Evolutionary conservation across 37 sponge, comb jelly and placozoan genomes (phyloP), one percentile per base, ranked within the genome.

Genomic region (Petrosia ficiformis): DNA sequence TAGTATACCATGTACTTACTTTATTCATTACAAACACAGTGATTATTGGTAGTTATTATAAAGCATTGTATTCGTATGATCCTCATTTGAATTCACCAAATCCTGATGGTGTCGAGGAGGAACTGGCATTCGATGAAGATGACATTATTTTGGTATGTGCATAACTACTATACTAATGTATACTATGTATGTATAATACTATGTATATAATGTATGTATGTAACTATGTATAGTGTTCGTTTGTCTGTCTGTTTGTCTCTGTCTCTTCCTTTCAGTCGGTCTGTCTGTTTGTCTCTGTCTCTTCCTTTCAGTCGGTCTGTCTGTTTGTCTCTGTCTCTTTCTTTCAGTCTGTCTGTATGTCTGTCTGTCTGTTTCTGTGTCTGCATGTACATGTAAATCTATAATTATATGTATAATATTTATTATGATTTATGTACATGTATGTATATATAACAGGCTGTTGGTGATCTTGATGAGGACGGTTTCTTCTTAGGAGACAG

Each of bases 71-170:
- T 59, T 22, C n/a, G 37, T 85, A 85, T 65, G 59, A 85, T 52
- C 86, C 86, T 8, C 2, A 14, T 16, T 30, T 66, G 5, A 77
- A 74, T 11, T 85, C 86, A 30, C 86, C 86, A 16, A 85, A 85
- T 39, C 56, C 65, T 10, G 70, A 54, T 8, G 86, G 71, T n/a
- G 29, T 1, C 1, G 86, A 41, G 1, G 80, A 73, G 2, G 86
- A 85, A 34, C 63, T 85, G 1, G 33, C 37, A 35, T 85, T 85
- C 24, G 4, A 34, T 8, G 86, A 79, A 30, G 75, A 72, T 21
- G 80, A 85, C 63, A 75, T 85, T 41, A 85, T 85, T 29, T 59
- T 42, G 30, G 86, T 85, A 48, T 14, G 8, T 48, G 54, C 14
- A 19, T 8, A 19, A 48, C 14, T 19, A 19, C 54, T 19, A 48